Base-by-base conservation (phyloP, 2,113 vertebrate species). In the Alligator mississippiensis region DNA sequence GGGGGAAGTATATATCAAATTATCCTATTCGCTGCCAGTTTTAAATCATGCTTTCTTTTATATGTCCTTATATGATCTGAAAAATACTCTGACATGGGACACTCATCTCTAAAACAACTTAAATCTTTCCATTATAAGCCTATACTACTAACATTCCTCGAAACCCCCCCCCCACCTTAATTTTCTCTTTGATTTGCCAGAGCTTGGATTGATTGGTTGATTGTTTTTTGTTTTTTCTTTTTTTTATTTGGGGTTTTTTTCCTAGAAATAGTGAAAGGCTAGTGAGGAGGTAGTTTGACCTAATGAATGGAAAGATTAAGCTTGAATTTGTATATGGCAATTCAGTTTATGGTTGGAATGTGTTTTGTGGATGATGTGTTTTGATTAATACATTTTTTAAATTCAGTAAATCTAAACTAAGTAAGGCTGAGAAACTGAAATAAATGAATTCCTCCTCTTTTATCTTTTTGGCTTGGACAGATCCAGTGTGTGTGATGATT, bases 401-500 rank as follows among this genome's bases (percentile, higher is more conserved):
- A 57, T 27, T 27, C 8, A 57, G 28, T 62, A 55, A 55, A 79
- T 30, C 59, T 28, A 47, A 74, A 74, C 3, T 8, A 62, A 27
- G 27, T 25, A 80, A 75, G 22, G 6, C 47, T 80, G 47, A 25
- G 25, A 58, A 38, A 57, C 34, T 74, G 55, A 7, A 54, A 28
- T 16, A 17, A 85, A 60, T 62, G 38, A 90, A 80, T 27, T 9
- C 19, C 5, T 4, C 27, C 66, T n/a, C 1, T 21, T 3, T 92
- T 91, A 18, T 15, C 68, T 92, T 89, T 93, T 92, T 94, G 88
- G 75, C 87, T 94, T 96, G 74, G 72, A 85, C 92, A 98, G 97
- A 94, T 96, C 96, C 64, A 96, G 90, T 64, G 92, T 94, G 93
- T 94, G 96, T 94, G 97, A 98, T 55, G 97, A 98, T 88, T 91